Conservation (phyloP, 92 coral and sea anemone genomes). For the Epizoanthus ramosus region DNA sequence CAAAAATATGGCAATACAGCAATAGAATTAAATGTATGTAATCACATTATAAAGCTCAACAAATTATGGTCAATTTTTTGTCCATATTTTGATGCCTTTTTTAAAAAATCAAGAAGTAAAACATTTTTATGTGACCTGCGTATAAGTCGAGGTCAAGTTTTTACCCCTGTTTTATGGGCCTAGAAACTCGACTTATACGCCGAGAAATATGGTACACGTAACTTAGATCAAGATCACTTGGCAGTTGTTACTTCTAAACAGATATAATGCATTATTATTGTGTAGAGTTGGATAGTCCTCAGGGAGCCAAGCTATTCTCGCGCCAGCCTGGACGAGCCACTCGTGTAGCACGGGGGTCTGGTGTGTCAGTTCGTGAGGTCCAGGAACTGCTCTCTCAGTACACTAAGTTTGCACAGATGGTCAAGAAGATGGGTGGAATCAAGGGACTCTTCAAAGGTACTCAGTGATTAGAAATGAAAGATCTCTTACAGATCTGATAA, state of each 20-base stretch:
- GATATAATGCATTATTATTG: not conserved
- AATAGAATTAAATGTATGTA: no score
- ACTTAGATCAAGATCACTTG: not conserved
- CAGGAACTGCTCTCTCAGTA: conserved; percentile 95
- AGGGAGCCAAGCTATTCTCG: conserved; percentile 97
- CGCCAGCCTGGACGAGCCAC: conserved; percentile 96
- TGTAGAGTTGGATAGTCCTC: conserved; percentile 91
- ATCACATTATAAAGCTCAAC: no score
- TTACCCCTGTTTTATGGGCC: no score
- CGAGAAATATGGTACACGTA: no score
- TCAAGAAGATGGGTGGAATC: conserved; percentile 99
- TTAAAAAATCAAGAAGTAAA: no score
- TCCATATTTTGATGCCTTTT: no score
- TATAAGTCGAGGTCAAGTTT: no score
- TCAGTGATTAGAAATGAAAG: not conserved
- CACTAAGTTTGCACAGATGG: conserved; percentile 98
- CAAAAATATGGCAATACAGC: no score
- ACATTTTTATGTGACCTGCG: no score
- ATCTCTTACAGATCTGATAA: not conserved
- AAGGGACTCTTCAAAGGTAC: conserved; percentile 97
- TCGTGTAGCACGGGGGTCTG: conserved; percentile 97
- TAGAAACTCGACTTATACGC: no score
- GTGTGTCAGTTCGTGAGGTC: conserved; percentile 96
- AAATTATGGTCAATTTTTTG: no score
- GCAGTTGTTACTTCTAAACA: not conserved